Conservation (phyloP, 2,113 vertebrate genomes). For the Oreotrochilus melanogaster region DNA sequence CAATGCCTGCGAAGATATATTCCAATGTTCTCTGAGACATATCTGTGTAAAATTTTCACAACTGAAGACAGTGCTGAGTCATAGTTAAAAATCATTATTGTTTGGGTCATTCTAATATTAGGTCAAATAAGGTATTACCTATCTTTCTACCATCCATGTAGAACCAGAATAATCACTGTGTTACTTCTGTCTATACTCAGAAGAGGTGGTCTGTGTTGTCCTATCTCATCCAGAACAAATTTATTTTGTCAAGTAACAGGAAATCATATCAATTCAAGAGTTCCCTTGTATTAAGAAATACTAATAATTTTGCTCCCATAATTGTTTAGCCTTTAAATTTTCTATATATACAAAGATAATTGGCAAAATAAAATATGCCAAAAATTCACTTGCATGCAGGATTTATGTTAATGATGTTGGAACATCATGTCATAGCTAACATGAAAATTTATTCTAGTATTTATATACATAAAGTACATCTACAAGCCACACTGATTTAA, state of each 20-base stretch:
- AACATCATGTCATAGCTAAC: not conserved
- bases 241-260: not conserved
- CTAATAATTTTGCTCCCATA: not conserved
- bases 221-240: not conserved
- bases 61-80: not conserved
- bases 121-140: not conserved
- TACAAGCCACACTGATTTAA: not conserved
- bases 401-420: not conserved
- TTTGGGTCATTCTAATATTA: not conserved
- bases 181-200: not conserved
- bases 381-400: not conserved
- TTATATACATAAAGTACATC: not conserved
- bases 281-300: not conserved
- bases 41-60: not conserved
- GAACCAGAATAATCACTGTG: not conserved
- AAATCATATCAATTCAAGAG: not conserved
- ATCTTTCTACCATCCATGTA: not conserved
- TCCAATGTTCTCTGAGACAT: not conserved
- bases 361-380: not conserved
- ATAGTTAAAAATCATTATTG: not conserved
- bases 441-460: not conserved
- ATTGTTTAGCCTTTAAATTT: not conserved
- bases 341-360: not conserved
- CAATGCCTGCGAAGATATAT: not conserved
- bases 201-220: not conserved